Percentiles rank a stretch among this genome's conserved stretches.
phyloP scores from a whole-genome alignment of 1,140 invertebrate species.

The Drosophila miranda region DNA sequence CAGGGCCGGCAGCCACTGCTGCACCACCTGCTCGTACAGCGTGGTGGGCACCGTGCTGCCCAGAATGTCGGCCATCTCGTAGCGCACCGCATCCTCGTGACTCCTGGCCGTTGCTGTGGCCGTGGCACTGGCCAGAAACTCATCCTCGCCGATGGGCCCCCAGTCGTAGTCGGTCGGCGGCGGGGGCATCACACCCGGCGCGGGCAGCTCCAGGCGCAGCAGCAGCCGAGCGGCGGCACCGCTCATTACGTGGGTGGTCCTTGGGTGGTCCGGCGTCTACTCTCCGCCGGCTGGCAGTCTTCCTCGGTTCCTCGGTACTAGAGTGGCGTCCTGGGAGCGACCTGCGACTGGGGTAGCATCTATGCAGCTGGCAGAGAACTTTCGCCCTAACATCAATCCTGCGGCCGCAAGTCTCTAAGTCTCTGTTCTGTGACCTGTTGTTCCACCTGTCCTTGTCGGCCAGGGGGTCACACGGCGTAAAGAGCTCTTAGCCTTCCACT shows the following conservation, averaged over 20 bases:
- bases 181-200: constrained; percentile 48
- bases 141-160: constrained; percentile 49
- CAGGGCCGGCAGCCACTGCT: neutral
- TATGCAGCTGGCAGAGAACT: constrained; percentile 41
- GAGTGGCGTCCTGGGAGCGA: neutral
- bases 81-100: constrained; percentile 21
- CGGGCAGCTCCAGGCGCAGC: constrained; percentile 51
- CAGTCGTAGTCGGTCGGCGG: constrained; percentile 53
- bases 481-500: constrained; percentile 33
- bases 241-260: constrained; percentile 24
- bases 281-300: neutral
- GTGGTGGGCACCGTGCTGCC: constrained; percentile 28
- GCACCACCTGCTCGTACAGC: neutral
- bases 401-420: constrained; percentile 22
- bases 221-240: constrained; percentile 37
- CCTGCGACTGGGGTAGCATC: constrained; percentile 34
- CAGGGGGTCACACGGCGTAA: constrained; percentile 11
- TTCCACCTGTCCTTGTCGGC: constrained; percentile 2
- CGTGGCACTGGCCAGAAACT: constrained; percentile 63
- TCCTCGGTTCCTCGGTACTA: neutral
- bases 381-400: constrained; percentile 59
- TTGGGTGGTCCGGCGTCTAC: constrained; percentile 15
- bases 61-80: constrained; percentile 34
- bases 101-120: constrained; percentile 5
- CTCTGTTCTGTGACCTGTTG: constrained; percentile 3